Conservation (phyloP, 2,797 vertebrate genomes). For the Glyptemys insculpta region DNA sequence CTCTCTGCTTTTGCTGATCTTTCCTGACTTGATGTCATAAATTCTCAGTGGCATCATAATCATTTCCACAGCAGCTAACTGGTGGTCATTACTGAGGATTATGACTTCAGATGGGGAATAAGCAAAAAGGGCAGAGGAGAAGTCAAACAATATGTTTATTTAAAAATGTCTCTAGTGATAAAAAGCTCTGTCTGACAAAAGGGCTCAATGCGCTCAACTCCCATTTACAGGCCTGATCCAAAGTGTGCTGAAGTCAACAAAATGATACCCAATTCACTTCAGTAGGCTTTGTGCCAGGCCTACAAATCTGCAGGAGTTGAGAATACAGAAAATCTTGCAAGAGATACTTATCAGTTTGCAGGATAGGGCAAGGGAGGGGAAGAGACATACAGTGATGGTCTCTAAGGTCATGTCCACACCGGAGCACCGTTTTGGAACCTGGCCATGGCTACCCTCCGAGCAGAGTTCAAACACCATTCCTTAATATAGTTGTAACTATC, state of each 20-base stretch:
- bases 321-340: fast-evolving
- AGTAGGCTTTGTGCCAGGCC: background rate
- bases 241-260: background rate
- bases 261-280: fast-evolving
- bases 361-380: background rate
- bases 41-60: background rate
- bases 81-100: background rate
- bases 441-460: background rate
- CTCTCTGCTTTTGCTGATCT: background rate
- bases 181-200: background rate
- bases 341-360: background rate
- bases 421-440: background rate
- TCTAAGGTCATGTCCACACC: fast-evolving
- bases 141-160: background rate
- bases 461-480: background rate
- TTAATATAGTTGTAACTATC: background rate
- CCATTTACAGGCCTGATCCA: background rate
- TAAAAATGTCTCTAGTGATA: background rate
- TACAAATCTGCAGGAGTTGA: background rate
- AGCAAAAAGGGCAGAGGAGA: background rate
- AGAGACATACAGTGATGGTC: background rate
- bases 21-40: background rate
- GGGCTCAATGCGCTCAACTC: fast-evolving
- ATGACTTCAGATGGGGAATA: background rate
- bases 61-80: background rate